A percentile compares a stretch with the other conserved stretches of the same genome.
Evolutionary conservation across 2,888 invertebrate genomes (phyloP).

Genomic region (Saturnia japonica): DNA sequence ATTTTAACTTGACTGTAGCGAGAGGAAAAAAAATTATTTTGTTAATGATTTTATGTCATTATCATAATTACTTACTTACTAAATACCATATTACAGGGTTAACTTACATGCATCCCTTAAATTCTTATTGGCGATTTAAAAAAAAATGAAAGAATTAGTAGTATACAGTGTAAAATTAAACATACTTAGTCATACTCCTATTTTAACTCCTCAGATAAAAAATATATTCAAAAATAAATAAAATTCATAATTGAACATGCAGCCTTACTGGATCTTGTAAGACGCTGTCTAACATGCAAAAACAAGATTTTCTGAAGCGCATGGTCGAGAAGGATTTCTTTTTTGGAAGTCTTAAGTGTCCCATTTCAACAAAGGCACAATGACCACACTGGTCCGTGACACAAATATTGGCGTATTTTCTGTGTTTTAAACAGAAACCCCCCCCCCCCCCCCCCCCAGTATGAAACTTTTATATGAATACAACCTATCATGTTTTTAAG

Average conservation of each 20-base stretch:
- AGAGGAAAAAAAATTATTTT: background rate
- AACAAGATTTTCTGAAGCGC: background rate
- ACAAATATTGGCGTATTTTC: too few relatives aligned
- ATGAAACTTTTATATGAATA: too few relatives aligned
- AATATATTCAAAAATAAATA: background rate
- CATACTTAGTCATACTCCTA: background rate
- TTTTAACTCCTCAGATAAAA: background rate
- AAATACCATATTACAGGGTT: background rate
- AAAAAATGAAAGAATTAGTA: conserved; percentile 1
- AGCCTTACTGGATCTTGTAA: background rate
- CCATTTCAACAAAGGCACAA: too few relatives aligned
- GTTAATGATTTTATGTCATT: background rate
- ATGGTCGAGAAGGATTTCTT: background rate
- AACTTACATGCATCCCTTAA: conserved; percentile 16
- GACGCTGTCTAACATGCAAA: background rate
- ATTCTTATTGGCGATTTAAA: background rate
- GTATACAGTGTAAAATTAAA: too few relatives aligned
- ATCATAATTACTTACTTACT: background rate
- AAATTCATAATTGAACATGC: background rate
- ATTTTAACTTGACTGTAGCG: background rate
- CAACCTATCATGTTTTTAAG: too few relatives aligned
- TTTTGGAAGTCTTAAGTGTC: too few relatives aligned
- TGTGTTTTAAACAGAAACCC: too few relatives aligned
- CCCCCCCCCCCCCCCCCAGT: too few relatives aligned
- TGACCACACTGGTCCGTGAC: too few relatives aligned